A percentile compares a stretch with the other conserved stretches of the same genome.
These are phyloP conservation scores for Teleiodes luculella DNA, from an alignment of 2,888 invertebrate species.

Conservation along the genomic window DNA sequence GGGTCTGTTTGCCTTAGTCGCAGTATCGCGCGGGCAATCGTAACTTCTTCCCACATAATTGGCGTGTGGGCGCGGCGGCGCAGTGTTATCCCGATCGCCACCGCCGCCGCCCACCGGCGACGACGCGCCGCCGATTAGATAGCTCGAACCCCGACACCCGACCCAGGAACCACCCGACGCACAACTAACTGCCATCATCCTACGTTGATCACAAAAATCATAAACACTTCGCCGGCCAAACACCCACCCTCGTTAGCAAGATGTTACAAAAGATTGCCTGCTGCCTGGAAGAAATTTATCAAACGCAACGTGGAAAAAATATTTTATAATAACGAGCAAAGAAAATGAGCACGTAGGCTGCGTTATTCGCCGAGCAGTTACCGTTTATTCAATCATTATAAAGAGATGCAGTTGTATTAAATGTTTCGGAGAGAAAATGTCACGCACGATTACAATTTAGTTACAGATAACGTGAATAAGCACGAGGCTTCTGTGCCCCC, in stretches of 20 bases:
- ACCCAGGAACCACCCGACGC: constrained; percentile 40
- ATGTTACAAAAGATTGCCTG: constrained; percentile 15
- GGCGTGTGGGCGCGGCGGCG: constrained; percentile 59
- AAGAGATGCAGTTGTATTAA: not conserved
- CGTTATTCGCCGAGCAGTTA: not conserved
- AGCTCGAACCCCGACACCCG: constrained; percentile 58
- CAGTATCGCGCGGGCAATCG: constrained; percentile 65
- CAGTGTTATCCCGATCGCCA: constrained; percentile 66
- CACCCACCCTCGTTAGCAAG: constrained; percentile 33
- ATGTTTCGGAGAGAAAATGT: constrained; percentile 15
- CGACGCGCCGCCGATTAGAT: constrained; percentile 70
- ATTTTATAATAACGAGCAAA: constrained; percentile 13
- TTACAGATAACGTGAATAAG: constrained; percentile 31
- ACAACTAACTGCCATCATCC: constrained; percentile 34
- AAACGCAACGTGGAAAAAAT: constrained; percentile 4
- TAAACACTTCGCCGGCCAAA: constrained; percentile 23
- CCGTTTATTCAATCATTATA: not conserved
- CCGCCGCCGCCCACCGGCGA: constrained; percentile 72
- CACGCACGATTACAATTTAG: constrained; percentile 28
- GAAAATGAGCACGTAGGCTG: constrained; percentile 8
- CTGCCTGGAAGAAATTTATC: constrained; percentile 9
- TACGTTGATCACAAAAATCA: constrained; percentile 35
- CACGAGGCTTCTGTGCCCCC: constrained; percentile 31
- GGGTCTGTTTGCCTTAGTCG: constrained; percentile 61
- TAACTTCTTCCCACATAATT: constrained; percentile 77